Evolutionary conservation across 1,140 invertebrate species (phyloP), one percentile per base, ranked within the genome.

Genomic region (Drosophila repleta): DNA sequence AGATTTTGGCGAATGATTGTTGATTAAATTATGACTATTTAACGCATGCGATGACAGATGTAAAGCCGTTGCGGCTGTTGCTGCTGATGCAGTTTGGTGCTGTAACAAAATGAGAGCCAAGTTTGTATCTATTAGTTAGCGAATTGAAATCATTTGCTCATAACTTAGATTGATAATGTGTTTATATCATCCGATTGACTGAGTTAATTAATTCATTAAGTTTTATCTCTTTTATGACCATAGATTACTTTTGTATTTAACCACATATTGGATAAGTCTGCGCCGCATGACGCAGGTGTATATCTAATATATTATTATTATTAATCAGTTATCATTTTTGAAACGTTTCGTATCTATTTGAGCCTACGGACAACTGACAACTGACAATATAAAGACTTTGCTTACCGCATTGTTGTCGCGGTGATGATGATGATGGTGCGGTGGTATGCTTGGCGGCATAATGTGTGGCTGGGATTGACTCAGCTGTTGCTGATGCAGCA

Each of bases 1-100:
- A 46, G 91, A 92, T 87, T 91, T 92, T 67, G 91, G 91, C 56
- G 91, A 91, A 79, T 92, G 90, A 79, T 91, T 91, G 79, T 74
- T 89, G 89, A 91, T 75, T 87, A 91, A 84, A 87, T 90, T 91
- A 91, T 91, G 90, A 90, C 90, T 91, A 88, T 84, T 91, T 77
- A 91, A 77, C 71, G 90, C 90, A 79, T 91, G 90, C 76, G 90
- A 87, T 74, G 90, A 91, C 70, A 91, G 75, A 80, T 91, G 90
- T 70, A 91, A 79, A 26, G 76, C 65, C n/a, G 60, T 37, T 35
- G 65, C 61, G 51, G 79, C 64, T 76, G 76, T 56, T n/a, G 60
- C 18, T 43, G 65, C 65, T 60, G 79, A 57, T 76, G 53, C 6
- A 17, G 52, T 66, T 57, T 58, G 79, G 61, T 89, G 83, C 88